Evolutionary conservation across 23 tunicate genomes (phyloP).

Genomic region (Phallusia fumigata): DNA sequence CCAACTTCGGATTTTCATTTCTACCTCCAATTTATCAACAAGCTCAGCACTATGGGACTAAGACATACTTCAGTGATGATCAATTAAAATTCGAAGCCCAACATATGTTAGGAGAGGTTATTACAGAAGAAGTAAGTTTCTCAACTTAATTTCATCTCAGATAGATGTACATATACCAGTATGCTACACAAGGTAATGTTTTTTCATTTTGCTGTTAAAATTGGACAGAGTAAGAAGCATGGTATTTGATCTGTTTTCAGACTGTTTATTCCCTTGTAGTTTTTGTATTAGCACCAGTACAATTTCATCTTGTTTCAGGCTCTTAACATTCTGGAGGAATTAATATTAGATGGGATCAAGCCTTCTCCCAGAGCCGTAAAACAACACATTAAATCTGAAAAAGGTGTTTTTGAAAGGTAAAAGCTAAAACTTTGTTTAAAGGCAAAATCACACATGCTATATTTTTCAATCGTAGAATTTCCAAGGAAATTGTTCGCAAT

Average conservation of each 20-base stretch:
- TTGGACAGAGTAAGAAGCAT: too few relatives aligned
- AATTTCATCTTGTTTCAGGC: not conserved
- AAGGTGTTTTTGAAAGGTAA: constrained; percentile 5
- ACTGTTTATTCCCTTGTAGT: too few relatives aligned
- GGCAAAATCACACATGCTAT: too few relatives aligned
- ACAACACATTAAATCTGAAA: not conserved
- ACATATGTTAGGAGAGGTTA: constrained; percentile 9
- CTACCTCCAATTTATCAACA: constrained; percentile 24
- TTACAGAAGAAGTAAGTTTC: constrained; percentile 23
- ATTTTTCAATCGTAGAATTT: not conserved
- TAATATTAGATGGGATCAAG: constrained; percentile 4
- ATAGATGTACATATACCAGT: too few relatives aligned
- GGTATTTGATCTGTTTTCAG: too few relatives aligned
- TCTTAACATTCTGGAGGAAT: constrained; percentile 11
- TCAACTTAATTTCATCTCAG: too few relatives aligned
- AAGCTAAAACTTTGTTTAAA: too few relatives aligned
- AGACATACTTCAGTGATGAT: constrained; percentile 9
- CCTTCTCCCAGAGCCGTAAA: constrained; percentile 11
- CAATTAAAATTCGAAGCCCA: constrained; percentile 8
- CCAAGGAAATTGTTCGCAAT: constrained; percentile 17
- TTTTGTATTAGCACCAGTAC: too few relatives aligned
- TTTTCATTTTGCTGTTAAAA: too few relatives aligned
- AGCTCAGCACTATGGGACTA: constrained; percentile 22
- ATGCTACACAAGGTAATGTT: too few relatives aligned
- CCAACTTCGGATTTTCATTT: constrained; percentile 20